phyloP scores from a whole-genome alignment of 2,888 invertebrate genomes.

The Drosophila neoperkinsi region DNA sequence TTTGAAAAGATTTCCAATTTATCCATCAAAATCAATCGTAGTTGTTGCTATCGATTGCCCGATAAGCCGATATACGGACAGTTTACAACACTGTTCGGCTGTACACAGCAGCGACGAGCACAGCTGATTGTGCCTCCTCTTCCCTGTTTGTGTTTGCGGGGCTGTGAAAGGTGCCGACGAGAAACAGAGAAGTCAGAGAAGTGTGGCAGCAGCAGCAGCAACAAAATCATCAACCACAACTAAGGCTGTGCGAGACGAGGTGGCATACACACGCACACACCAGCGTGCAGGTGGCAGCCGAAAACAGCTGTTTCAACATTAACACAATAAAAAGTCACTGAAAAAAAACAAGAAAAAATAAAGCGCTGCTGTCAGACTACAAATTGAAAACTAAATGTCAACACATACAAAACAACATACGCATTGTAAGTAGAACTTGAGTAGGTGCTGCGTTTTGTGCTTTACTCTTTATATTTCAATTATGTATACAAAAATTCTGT shows the following conservation, averaged over 20 bases:
- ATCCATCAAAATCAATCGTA: slow-evolving; percentile 1
- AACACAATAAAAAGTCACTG: slow-evolving; percentile 41
- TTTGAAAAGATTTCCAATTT: slow-evolving; percentile 36
- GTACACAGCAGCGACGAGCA: slow-evolving; percentile 30
- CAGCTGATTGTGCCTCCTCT: slow-evolving; percentile 59
- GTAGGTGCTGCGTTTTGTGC: slow-evolving; percentile 27
- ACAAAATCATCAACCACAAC: slow-evolving; percentile 15
- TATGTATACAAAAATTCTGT: slow-evolving; percentile 54
- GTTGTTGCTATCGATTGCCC: slow-evolving; percentile 54
- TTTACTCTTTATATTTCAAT: slow-evolving; percentile 25
- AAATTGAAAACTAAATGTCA: slow-evolving; percentile 35
- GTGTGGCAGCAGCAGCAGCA: slow-evolving; percentile 34
- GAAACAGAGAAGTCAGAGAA: slow-evolving; percentile 35
- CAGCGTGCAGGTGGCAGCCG: slow-evolving; percentile 47
- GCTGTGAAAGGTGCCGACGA: slow-evolving; percentile 43
- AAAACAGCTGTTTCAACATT: slow-evolving; percentile 77
- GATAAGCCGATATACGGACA: slow-evolving; percentile 41
- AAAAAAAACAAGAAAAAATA: slow-evolving; percentile 19
- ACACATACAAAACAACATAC: slow-evolving; percentile 31
- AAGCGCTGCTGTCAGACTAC: slow-evolving; percentile 37
- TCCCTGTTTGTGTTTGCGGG: slow-evolving; percentile 44
- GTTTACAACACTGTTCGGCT: slow-evolving; percentile 60
- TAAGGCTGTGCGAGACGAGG: slow-evolving; percentile 60
- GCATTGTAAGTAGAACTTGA: slow-evolving; percentile 49
- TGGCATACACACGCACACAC: slow-evolving; percentile 49